phyloP scores from a whole-genome alignment of 2,888 invertebrate genomes.

The Epirrhoe tristata region DNA sequence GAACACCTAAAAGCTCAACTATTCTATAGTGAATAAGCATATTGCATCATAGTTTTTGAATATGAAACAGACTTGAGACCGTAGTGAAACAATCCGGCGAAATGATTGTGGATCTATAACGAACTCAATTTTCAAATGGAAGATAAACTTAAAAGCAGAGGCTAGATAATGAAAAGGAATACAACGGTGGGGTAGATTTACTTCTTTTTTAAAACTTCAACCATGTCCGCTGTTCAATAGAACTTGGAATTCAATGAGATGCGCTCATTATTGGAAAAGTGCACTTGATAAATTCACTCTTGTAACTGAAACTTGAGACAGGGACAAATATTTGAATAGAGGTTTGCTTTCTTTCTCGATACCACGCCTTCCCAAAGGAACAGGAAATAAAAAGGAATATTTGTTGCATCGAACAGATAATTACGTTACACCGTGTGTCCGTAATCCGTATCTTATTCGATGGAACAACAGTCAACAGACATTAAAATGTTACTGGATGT shows the following conservation, averaged over 20 bases:
- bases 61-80: slow-evolving; percentile 1
- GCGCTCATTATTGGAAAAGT: slow-evolving; percentile 54
- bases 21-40: not conserved
- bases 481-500: not conserved
- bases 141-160: slow-evolving; percentile 46
- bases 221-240: slow-evolving; percentile 52
- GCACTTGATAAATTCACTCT: slow-evolving; percentile 50
- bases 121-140: slow-evolving; percentile 49
- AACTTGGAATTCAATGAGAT: slow-evolving; percentile 57
- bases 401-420: slow-evolving; percentile 15
- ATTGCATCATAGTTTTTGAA: not conserved
- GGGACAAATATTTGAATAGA: slow-evolving; percentile 45
- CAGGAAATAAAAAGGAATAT: slow-evolving; percentile 26
- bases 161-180: slow-evolving; percentile 52
- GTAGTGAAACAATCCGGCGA: slow-evolving; percentile 2
- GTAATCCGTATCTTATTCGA: not conserved
- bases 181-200: slow-evolving; percentile 43
- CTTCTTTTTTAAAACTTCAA: slow-evolving; percentile 52
- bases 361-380: slow-evolving; percentile 25
- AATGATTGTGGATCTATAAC: slow-evolving; percentile 44
- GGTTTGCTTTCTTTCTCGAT: slow-evolving; percentile 40
- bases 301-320: slow-evolving; percentile 46
- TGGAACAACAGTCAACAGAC: not conserved
- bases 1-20: not conserved
- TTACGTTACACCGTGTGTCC: not conserved